A percentile compares a stretch with the other conserved stretches of the same genome.
Conservation (phyloP, 1,140 invertebrate species). For the Ceratosolen solmsi region DNA sequence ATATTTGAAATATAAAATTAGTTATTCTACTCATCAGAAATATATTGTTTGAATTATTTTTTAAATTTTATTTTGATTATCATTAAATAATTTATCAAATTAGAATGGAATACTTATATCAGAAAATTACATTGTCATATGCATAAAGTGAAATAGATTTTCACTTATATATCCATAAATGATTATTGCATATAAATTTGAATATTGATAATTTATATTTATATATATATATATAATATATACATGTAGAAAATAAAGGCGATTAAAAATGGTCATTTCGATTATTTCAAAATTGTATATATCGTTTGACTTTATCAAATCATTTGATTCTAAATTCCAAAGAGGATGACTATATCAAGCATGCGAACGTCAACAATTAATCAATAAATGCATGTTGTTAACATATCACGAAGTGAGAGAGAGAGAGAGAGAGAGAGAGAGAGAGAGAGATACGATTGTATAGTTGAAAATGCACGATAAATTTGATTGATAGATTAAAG, state of each 20-base stretch:
- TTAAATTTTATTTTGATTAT: too few species aligned
- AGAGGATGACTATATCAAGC: not conserved
- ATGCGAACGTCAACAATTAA: slow-evolving; percentile 3
- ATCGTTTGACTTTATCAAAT: not conserved
- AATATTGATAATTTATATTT: not conserved
- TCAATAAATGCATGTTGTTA: slow-evolving; percentile 1
- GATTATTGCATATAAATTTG: too few species aligned
- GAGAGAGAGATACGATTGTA: not conserved
- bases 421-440: too few species aligned
- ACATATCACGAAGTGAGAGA: not conserved
- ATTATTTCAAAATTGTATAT: slow-evolving; percentile 6
- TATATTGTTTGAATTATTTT: too few species aligned
- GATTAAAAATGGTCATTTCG: not conserved
- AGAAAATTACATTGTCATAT: not conserved
- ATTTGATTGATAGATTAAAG: not conserved
- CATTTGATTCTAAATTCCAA: slow-evolving; percentile 6
- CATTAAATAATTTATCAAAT: too few species aligned
- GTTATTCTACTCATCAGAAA: too few species aligned
- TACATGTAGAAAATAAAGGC: not conserved
- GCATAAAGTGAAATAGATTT: not conserved
- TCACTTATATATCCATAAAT: too few species aligned
- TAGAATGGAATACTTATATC: too few species aligned
- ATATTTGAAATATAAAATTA: too few species aligned
- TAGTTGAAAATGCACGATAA: not conserved
- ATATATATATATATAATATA: not conserved